Base-by-base conservation (phyloP, 2,113 vertebrate species). In the Heteronetta atricapilla region DNA sequence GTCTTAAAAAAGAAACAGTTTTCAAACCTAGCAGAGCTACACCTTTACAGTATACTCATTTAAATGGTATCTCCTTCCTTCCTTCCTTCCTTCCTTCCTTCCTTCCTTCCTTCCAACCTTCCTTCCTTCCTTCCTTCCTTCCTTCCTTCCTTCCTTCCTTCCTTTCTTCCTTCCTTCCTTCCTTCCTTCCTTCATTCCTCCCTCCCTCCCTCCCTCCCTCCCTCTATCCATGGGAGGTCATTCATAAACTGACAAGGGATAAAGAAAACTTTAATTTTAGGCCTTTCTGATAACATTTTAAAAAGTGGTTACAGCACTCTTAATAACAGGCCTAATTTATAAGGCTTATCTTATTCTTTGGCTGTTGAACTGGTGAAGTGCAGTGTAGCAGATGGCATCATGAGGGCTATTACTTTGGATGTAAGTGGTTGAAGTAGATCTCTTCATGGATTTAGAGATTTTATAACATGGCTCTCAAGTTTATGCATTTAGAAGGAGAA, bases 181-280 rank as follows among this genome's bases (percentile, higher is more conserved):
- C n/a, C n/a, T 68, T 33, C 29, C 40, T 48, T 48, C 46, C 18
- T 20, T 21, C 46, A 19, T 48, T 21, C 46, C 19, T 21, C 17
- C 36, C 75, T 22, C 12, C 48, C 20, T 11, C 12, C 48, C 21
- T 22, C 34, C 33, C 6, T 18, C 29, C 34, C 63, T 21, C 36
- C 69, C n/a, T 48, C 20, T 59, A 1, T 22, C 12, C 26, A 16
- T 5, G 3, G 0, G 8, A 3, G 4, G 8, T 36, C 33, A 2
- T 31, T 46, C 25, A 26, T 2, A 36, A 33, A 26, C 1, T 5
- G 7, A 33, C 8, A 86, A 80, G 28, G 1, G 8, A 42, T 33
- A 72, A 50, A 33, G 80, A 79, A 79, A 67, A 38, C 11, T 56
- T 81, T n/a, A 16, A 3, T 26, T 89, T 88, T 85, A 78, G 15